Conservation (phyloP, 2,113 vertebrate species). For the Pagrus major region DNA sequence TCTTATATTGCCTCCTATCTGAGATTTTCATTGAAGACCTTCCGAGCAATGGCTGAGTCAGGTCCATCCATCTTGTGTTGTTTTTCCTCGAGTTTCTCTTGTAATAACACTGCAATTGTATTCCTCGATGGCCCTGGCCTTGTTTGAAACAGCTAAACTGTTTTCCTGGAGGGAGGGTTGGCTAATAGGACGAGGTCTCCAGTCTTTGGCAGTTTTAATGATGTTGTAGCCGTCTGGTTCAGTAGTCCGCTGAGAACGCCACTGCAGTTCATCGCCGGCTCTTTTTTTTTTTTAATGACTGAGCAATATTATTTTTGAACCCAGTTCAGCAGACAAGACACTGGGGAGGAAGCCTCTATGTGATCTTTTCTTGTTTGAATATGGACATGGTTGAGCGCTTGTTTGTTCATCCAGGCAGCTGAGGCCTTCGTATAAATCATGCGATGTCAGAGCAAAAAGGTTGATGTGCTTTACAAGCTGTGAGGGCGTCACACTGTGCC, state of each 20-base stretch:
- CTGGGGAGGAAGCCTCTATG: not conserved
- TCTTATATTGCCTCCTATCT: slow-evolving; percentile 25
- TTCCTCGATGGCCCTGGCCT: not conserved
- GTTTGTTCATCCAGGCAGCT: slow-evolving; percentile 4
- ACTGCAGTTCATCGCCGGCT: slow-evolving; percentile 10
- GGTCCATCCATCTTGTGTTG: slow-evolving; percentile 25
- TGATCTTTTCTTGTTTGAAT: slow-evolving; percentile 46
- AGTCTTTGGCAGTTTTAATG: slow-evolving; percentile 42
- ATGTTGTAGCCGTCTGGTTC: slow-evolving; percentile 18
- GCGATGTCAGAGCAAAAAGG: slow-evolving; percentile 36
- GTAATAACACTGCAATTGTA: slow-evolving; percentile 12
- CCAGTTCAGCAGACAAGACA: slow-evolving; percentile 18
- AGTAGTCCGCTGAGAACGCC: not conserved
- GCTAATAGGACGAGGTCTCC: slow-evolving; percentile 6
- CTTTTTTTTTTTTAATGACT: slow-evolving; percentile 31
- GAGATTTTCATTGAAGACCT: slow-evolving; percentile 30
- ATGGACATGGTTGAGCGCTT: slow-evolving; percentile 1
- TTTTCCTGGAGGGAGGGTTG: slow-evolving; percentile 28
- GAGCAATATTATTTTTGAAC: slow-evolving; percentile 46
- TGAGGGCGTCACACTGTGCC: not conserved
- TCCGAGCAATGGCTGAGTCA: not conserved
- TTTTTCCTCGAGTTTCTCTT: slow-evolving; percentile 7
- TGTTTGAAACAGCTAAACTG: slow-evolving; percentile 33
- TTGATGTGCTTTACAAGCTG: slow-evolving; percentile 13
- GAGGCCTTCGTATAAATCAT: slow-evolving; percentile 12